phyloP scores from a whole-genome alignment of 2,113 vertebrate species.

The Albula goreensis region DNA sequence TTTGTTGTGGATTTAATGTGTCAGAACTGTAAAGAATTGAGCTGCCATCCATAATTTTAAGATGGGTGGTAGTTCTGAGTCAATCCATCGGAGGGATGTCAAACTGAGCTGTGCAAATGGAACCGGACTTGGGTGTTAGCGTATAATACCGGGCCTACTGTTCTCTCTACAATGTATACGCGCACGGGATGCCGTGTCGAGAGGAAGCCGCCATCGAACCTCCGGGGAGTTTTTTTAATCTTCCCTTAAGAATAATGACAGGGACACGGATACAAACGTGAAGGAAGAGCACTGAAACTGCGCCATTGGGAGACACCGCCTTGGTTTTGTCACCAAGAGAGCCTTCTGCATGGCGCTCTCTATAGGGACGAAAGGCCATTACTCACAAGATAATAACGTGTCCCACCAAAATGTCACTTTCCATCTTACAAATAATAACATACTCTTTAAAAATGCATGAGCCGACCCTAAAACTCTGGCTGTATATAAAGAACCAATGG shows the following conservation, averaged over 20 bases:
- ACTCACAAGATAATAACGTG: conserved; percentile 29
- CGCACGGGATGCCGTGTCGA: background rate
- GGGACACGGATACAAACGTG: background rate
- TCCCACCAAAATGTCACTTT: conserved; percentile 7
- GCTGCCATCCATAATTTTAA: no score
- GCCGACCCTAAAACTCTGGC: background rate
- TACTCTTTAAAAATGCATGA: conserved; percentile 17
- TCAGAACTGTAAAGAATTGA: no score
- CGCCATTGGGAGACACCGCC: background rate
- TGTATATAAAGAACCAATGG: background rate
- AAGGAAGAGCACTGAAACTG: background rate
- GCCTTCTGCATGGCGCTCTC: background rate
- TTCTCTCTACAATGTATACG: background rate
- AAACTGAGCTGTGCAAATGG: no score
- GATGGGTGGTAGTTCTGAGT: no score
- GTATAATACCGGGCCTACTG: background rate
- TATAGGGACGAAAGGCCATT: conserved; percentile 8
- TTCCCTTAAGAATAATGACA: background rate
- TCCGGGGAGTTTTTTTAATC: background rate
- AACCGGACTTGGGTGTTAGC: no score
- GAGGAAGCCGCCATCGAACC: background rate
- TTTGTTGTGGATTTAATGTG: no score
- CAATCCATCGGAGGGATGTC: no score
- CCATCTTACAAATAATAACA: conserved; percentile 9
- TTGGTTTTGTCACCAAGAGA: background rate